Conservation (phyloP, 2,113 vertebrate species). For the Heloderma charlesbogerti region DNA sequence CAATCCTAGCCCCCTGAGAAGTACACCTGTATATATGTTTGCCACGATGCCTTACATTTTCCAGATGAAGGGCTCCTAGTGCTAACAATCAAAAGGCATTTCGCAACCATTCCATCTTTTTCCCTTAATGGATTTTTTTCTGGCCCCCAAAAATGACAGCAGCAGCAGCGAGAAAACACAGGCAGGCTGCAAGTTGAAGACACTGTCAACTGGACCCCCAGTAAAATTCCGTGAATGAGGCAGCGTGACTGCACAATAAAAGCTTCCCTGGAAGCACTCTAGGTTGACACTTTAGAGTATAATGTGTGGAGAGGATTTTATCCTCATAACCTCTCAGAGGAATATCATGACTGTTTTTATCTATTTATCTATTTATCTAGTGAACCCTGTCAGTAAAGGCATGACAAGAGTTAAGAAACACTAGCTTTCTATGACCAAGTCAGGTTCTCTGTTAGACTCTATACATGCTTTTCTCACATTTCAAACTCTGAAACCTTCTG, state of each 20-base stretch:
- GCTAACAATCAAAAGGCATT: no score
- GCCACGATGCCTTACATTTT: not conserved
- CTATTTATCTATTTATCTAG: no score
- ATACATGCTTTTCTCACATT: not conserved
- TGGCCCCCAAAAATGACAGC: no score
- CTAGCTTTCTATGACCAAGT: not conserved
- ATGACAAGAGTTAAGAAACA: not conserved
- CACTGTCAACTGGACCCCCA: no score
- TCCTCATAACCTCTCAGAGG: not conserved
- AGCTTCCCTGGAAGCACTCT: no score
- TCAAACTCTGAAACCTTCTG: slow-evolving; percentile 42
- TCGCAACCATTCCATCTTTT: no score
- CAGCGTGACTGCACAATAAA: no score
- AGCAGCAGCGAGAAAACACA: no score
- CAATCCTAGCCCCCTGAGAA: not conserved
- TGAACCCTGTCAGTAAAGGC: not conserved
- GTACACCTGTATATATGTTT: not conserved
- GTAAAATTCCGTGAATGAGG: no score
- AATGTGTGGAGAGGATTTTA: not conserved
- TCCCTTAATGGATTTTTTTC: no score
- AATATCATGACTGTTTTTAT: not conserved
- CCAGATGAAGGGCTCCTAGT: no score
- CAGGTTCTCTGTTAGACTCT: not conserved
- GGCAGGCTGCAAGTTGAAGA: no score
- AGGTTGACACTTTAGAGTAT: not conserved